Evolutionary conservation across 2,797 vertebrate species (phyloP), one percentile per base, ranked within the genome.

Genomic region (Rhinophrynus dorsalis): DNA sequence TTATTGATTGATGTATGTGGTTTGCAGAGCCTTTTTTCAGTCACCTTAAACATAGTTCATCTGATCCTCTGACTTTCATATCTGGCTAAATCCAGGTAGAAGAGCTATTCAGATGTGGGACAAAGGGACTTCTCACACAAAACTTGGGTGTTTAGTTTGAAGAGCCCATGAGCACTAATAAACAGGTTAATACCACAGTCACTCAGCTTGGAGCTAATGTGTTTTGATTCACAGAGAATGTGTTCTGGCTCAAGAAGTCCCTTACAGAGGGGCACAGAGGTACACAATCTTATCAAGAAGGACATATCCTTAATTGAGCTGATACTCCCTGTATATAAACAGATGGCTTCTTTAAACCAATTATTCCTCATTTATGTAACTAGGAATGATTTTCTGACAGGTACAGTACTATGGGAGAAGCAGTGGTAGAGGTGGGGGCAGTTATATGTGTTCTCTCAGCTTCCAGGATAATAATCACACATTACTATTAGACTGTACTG

Each of bases 311-410:
- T 87, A 85, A 88, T 86, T 86, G 80, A 82, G 82, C 79, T 83
- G 83, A 86, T 82, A 77, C 20, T 81, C 78, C 2, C n/a, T 78
- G 81, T 81, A 84, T 80, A 15, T 80, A 86, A 84, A 84, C 82
- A 90, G 87, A 87, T 86, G 86, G 84, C 78, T 84, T 75, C 81
- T 86, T 84, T 86, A 83, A 82, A 86, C 85, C 86, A 87, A 87
- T 89, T 89, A 87, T 84, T 88, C 82, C 84, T 83, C 82, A 87
- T 86, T 84, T 83, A 79, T 80, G 83, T 80, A 84, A 81, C 77
- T 50, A 64, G 80, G 80, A 77, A 83, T 82, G 81, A 83, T 83
- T 85, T 84, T 79, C 80, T 89, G 86, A 87, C 88, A 83, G 85
- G 82, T 83, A 18, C 52, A 18, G 48, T 44, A 84, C 78, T n/a